These are phyloP conservation scores for Dioctria rufipes DNA, from an alignment of 2,888 invertebrate species.

Conservation along the genomic window DNA sequence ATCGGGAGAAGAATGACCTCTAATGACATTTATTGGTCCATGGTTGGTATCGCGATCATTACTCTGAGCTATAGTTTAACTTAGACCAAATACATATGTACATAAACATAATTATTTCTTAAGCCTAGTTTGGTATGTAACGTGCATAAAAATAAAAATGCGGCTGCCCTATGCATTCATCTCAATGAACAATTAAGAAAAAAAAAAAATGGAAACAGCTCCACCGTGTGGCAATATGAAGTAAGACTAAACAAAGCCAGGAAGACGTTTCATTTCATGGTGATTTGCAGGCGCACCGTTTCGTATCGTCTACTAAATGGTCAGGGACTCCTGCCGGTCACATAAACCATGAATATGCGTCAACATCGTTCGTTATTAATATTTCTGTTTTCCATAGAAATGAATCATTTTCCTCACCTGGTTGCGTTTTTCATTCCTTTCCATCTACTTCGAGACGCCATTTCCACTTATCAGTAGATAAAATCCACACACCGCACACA, in stretches of 20 bases:
- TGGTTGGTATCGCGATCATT: constrained; percentile 8
- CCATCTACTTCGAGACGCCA: not conserved
- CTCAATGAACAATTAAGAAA: not conserved
- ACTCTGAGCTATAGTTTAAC: not conserved
- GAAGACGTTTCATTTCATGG: constrained; percentile 42
- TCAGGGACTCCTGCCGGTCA: not conserved
- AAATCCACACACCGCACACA: not conserved
- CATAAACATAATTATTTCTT: too few relatives aligned
- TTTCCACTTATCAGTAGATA: not conserved
- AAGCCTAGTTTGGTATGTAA: not conserved
- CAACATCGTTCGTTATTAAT: constrained; percentile 26
- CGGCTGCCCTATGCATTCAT: not conserved
- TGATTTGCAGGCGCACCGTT: not conserved
- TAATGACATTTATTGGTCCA: constrained; percentile 48
- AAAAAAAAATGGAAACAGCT: not conserved
- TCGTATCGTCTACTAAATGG: not conserved
- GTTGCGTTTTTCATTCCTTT: not conserved
- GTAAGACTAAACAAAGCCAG: constrained; percentile 46
- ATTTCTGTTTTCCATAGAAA: not conserved
- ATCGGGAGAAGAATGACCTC: constrained; percentile 20
- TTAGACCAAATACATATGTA: not conserved
- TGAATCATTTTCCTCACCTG: constrained; percentile 13
- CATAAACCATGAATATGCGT: constrained; percentile 16
- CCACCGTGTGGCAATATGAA: not conserved
- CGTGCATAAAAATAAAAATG: not conserved